phyloP scores from a whole-genome alignment of 2,797 vertebrate species.

The Ptychobarbus kaznakovi region DNA sequence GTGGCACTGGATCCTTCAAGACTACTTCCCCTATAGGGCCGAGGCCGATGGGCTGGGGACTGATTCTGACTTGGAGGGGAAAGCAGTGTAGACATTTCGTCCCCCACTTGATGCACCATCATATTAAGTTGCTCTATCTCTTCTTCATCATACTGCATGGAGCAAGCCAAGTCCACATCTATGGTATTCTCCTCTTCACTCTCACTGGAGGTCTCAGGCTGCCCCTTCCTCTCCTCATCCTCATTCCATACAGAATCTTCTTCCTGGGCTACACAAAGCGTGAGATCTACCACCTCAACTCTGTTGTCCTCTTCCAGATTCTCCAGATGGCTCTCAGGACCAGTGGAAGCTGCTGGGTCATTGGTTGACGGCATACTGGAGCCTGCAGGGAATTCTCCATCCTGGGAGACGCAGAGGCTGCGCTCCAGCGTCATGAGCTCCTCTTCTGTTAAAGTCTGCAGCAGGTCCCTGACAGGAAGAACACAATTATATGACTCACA shows the following conservation, averaged over 20 bases:
- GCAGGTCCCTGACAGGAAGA: slow-evolving; percentile 84
- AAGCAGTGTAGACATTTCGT: slow-evolving; percentile 95
- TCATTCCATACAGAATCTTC: slow-evolving; percentile 54
- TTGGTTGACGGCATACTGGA: slow-evolving; percentile 59
- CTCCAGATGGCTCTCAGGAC: slow-evolving; percentile 56
- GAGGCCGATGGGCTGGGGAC: slow-evolving; percentile 83
- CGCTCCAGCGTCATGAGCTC: slow-evolving; percentile 88
- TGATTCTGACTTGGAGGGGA: slow-evolving; percentile 91
- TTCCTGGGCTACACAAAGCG: slow-evolving; percentile 62
- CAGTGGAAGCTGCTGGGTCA: slow-evolving; percentile 53
- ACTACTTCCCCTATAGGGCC: slow-evolving; percentile 1
- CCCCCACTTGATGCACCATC: slow-evolving; percentile 93
- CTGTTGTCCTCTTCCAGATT: slow-evolving; percentile 67
- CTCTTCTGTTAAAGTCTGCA: slow-evolving; percentile 90
- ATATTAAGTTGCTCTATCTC: slow-evolving; percentile 95
- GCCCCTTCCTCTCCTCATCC: slow-evolving; percentile 62
- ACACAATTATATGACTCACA: slow-evolving; percentile 36
- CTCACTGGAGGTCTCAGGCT: slow-evolving; percentile 5
- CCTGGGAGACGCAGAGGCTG: slow-evolving; percentile 95
- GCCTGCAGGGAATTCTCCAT: slow-evolving; percentile 76
- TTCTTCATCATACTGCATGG: slow-evolving; percentile 97
- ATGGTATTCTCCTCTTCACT: slow-evolving; percentile 71
- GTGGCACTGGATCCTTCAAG: slow-evolving; percentile 71
- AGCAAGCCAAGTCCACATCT: slow-evolving; percentile 92
- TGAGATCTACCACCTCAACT: slow-evolving; percentile 57